A percentile compares a stretch with the other conserved stretches of the same genome.
These are phyloP conservation scores for Tylochromis polylepis DNA, from an alignment of 2,113 vertebrate genomes.

Conservation along the genomic window DNA sequence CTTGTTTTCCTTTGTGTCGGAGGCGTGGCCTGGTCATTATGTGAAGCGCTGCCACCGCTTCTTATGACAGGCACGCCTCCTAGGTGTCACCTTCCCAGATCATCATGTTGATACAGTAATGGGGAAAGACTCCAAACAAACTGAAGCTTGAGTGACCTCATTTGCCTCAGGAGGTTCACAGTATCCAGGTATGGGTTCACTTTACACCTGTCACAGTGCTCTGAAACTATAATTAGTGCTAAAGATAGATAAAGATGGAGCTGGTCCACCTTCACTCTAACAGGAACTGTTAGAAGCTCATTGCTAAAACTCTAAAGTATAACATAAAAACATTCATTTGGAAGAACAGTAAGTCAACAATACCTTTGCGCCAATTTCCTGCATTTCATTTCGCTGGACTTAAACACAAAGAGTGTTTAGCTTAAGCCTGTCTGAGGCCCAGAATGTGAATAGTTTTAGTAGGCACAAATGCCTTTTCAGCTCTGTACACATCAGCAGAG, in stretches of 20 bases:
- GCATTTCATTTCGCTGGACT: neutral
- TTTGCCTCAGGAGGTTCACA: constrained; percentile 54
- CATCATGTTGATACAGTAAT: constrained; percentile 42
- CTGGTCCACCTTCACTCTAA: neutral
- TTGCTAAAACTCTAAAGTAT: neutral
- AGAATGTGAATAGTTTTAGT: neutral
- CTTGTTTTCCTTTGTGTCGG: constrained; percentile 44
- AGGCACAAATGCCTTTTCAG: neutral
- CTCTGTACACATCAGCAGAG: constrained; percentile 33
- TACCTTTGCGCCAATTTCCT: neutral
- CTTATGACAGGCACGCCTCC: constrained; percentile 43
- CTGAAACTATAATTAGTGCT: constrained; percentile 36
- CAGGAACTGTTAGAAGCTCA: neutral
- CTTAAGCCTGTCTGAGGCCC: neutral
- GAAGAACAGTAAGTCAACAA: neutral
- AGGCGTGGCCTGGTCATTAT: constrained; percentile 46
- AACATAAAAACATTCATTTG: neutral
- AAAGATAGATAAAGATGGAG: constrained; percentile 10
- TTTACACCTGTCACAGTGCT: constrained; percentile 44
- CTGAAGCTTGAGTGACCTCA: constrained; percentile 50
- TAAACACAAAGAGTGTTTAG: neutral
- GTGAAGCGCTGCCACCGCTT: constrained; percentile 14
- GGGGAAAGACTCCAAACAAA: constrained; percentile 60
- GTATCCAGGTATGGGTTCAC: constrained; percentile 33
- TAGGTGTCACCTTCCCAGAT: constrained; percentile 58